A percentile compares a stretch with the other conserved stretches of the same genome.
phyloP scores from a whole-genome alignment of 2,797 vertebrate genomes.

The Sarcophilus harrisii region DNA sequence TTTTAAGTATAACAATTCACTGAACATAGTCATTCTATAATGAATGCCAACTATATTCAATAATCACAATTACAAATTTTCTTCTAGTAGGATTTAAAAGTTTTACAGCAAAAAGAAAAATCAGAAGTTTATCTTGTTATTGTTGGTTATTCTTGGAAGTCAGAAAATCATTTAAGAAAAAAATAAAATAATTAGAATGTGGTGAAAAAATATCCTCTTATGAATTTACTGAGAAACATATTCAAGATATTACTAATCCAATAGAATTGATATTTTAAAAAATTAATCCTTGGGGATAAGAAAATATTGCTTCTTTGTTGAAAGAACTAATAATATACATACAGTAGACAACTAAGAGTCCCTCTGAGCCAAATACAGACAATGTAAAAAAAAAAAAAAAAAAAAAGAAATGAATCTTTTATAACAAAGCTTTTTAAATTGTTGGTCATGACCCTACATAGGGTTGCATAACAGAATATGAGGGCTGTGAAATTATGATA shows the following conservation, averaged over 20 bases:
- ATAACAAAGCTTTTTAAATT: neutral
- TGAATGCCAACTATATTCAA: neutral
- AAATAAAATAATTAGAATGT: constrained; percentile 31
- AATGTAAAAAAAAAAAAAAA: constrained; percentile 9
- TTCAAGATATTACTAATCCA: constrained; percentile 19
- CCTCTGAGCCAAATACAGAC: constrained; percentile 11
- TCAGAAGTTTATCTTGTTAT: constrained; percentile 43
- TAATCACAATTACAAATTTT: neutral
- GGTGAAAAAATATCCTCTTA: neutral
- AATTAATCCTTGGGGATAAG: constrained; percentile 3
- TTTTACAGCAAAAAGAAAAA: neutral
- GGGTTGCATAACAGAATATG: too few relatives aligned
- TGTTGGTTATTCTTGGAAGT: constrained; percentile 13
- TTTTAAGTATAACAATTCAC: neutral
- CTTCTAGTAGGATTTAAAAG: neutral
- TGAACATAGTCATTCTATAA: constrained; percentile 14
- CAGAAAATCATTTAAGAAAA: neutral
- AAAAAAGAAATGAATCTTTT: constrained; percentile 40
- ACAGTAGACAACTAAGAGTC: constrained; percentile 23
- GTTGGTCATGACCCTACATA: too few relatives aligned
- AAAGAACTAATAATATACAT: constrained; percentile 20
- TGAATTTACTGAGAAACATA: constrained; percentile 19
- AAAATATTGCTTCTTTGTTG: constrained; percentile 22
- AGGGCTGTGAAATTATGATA: too few relatives aligned
- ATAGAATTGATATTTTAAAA: constrained; percentile 9